Conservation (phyloP, 2,113 vertebrate genomes). For the Syngnathus typhle region DNA sequence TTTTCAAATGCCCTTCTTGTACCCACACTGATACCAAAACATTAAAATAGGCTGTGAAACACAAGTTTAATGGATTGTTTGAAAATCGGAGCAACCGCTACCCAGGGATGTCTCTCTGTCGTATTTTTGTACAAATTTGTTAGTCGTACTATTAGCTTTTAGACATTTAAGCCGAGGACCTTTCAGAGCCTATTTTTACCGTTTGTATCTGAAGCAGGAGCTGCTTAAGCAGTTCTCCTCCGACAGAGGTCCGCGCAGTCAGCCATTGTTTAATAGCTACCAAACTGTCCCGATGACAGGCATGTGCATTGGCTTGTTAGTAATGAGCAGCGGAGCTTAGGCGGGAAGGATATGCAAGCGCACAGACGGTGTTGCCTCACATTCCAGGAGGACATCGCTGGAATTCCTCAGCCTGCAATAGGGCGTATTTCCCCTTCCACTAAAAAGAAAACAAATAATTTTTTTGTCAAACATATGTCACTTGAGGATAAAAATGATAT, state of each 20-base stretch:
- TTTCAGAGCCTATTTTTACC: conserved; percentile 13
- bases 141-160: not conserved
- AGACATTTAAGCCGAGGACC: not conserved
- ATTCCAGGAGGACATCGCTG: conserved; percentile 25
- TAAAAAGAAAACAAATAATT: conserved; percentile 7
- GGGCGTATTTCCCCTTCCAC: conserved; percentile 20
- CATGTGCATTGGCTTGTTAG: conserved; percentile 45
- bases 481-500: conserved; percentile 26
- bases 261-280: conserved; percentile 43
- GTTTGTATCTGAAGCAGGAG: conserved; percentile 35
- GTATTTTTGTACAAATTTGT: not conserved
- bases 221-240: conserved; percentile 27
- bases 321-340: conserved; percentile 36
- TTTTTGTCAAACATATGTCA: conserved; percentile 9
- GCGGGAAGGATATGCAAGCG: conserved; percentile 25
- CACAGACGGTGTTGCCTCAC: conserved; percentile 24
- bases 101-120: not conserved
- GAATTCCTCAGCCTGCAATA: conserved; percentile 16
- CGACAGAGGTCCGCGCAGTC: conserved; percentile 32
- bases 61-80: conserved; percentile 20
- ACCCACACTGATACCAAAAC: not conserved
- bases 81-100: not conserved
- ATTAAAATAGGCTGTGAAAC: conserved; percentile 5
- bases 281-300: conserved; percentile 39
- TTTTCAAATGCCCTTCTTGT: conserved; percentile 49